Evolutionary conservation across 2,888 invertebrate species (phyloP).

Genomic region (Linyphia triangularis): DNA sequence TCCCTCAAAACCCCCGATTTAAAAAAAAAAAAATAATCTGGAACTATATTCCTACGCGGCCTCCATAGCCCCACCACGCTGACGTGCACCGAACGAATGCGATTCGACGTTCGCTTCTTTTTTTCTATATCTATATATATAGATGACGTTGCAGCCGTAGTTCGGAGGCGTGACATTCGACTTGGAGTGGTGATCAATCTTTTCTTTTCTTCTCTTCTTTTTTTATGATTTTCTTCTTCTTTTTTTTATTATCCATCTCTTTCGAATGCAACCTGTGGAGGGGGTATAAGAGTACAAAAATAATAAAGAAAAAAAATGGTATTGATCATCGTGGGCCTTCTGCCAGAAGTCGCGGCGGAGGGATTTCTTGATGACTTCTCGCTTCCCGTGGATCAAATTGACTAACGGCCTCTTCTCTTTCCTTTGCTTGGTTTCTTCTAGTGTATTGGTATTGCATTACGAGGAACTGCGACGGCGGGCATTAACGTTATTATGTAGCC

Average conservation of each 20-base stretch:
- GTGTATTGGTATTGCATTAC: conserved; percentile 70
- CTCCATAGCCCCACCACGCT: conserved; percentile 2
- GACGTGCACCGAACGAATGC: conserved; percentile 43
- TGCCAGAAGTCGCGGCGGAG: conserved; percentile 63
- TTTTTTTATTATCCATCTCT: conserved; percentile 57
- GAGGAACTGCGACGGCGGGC: conserved; percentile 40
- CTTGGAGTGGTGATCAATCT: conserved; percentile 73
- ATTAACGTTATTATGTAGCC: conserved; percentile 70
- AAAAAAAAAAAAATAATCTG: too few species aligned
- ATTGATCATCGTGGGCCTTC: conserved; percentile 71
- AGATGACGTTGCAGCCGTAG: conserved; percentile 64
- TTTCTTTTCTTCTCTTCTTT: conserved; percentile 56
- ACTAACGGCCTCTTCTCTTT: conserved; percentile 46
- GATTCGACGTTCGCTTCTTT: conserved; percentile 44
- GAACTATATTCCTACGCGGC: conserved; percentile 43
- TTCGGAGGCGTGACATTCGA: conserved; percentile 71
- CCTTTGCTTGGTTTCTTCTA: neutral
- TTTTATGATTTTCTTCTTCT: conserved; percentile 21
- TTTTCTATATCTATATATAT: conserved; percentile 39
- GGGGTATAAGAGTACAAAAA: conserved; percentile 1
- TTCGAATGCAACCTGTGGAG: conserved; percentile 72
- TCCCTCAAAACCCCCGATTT: conserved; percentile 33
- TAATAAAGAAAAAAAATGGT: conserved; percentile 31
- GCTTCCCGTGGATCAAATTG: conserved; percentile 65
- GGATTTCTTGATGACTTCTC: conserved; percentile 73